Base-by-base conservation (phyloP, 2,888 invertebrate genomes). In the Scaptomyza caliginosa region DNA sequence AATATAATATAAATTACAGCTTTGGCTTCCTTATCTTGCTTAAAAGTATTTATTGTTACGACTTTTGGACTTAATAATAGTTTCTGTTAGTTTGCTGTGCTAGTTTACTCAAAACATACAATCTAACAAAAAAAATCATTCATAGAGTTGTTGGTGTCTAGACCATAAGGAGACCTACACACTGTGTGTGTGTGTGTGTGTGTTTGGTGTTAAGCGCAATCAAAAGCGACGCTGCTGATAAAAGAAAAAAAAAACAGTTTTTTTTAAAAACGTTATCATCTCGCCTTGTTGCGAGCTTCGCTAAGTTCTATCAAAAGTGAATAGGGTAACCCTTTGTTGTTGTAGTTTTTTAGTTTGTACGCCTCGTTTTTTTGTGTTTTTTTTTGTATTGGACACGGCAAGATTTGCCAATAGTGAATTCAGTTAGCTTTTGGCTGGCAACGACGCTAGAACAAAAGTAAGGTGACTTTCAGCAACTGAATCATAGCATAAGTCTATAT, bases 241-340 rank as follows among this genome's bases (percentile, higher is more conserved):
- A 28, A 64, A 74, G 67, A 77, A 77, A 40, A 46, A 21, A 1
- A 36, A 36, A 60, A 75, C 48, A 10, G 43, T 49, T 59, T 64
- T 74, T 17, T 56, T n/a, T n/a, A n/a, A n/a, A 52, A 34, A 21
- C 59, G 62, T 64, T 82, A 78, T 80, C 82, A 78, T 80, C 82
- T 82, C 82, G 63, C 40, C 19, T 43, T 39, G 7, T 21, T 24
- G 24, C 1, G 16, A 40, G 51, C 28, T 32, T 42, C 40, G 16
- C 34, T 28, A 19, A 45, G n/a, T 28, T 56, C 51, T 57, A 50
- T 19, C n/a, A 13, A n/a, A 11, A 51, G 24, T n/a, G 49, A 21
- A 30, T 30, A 48, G 50, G 48, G 21, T 38, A 67, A 63, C 60
- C 78, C 65, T 62, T 81, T 21, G n/a, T 5, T 45, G 8, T 36